Evolutionary conservation across 23 tunicate genomes (phyloP).

Genomic region (Halocynthia aurantium): DNA sequence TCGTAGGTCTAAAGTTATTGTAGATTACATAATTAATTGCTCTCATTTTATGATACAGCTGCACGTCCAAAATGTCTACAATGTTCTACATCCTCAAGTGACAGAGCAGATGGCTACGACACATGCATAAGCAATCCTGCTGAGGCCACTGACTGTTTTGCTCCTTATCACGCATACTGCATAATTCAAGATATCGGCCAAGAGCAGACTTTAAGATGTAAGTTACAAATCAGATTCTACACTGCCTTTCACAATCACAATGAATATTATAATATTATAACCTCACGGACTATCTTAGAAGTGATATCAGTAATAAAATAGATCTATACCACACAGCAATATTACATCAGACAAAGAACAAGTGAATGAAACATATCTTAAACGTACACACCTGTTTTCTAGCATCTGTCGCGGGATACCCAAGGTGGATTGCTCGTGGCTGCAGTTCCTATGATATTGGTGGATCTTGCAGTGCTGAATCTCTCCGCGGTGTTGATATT

Average conservation of each 20-base stretch:
- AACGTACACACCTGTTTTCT: neutral
- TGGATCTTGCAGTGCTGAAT: constrained; percentile 7
- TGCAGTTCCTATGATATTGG: constrained; percentile 25
- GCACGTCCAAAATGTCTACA: constrained; percentile 16
- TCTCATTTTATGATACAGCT: neutral
- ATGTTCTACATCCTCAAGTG: neutral
- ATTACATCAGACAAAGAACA: too few relatives aligned
- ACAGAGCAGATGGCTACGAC: neutral
- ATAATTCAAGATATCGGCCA: neutral
- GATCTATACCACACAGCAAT: too few relatives aligned
- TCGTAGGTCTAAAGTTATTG: too few relatives aligned
- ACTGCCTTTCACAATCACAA: too few relatives aligned
- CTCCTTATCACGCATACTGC: constrained; percentile 5
- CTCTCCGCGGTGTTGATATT: neutral
- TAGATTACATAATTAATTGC: too few relatives aligned
- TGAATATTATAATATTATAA: too few relatives aligned
- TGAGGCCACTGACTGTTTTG: neutral
- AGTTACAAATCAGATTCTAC: too few relatives aligned
- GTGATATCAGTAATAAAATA: too few relatives aligned
- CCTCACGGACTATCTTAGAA: too few relatives aligned
- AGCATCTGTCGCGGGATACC: neutral
- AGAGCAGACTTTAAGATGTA: neutral
- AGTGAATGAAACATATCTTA: too few relatives aligned
- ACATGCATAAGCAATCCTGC: constrained; percentile 8
- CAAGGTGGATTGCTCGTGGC: constrained; percentile 10